Evolutionary conservation across 2,888 invertebrate species (phyloP).

Genomic region (Tetrapedia diversipes): DNA sequence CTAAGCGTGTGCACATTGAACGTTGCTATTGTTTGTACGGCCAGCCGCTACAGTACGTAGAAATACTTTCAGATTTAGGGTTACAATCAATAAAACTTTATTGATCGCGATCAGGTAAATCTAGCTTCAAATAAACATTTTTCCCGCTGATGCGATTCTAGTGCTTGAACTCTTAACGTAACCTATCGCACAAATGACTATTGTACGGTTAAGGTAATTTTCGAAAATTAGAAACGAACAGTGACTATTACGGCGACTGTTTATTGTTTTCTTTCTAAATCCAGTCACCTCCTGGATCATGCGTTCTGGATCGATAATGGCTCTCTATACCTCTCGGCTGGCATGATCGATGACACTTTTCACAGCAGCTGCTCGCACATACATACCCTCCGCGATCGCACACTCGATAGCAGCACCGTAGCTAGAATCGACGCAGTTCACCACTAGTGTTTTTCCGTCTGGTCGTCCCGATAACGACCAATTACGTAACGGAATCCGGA

Average conservation of each 20-base stretch:
- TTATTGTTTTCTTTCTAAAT: too few species aligned
- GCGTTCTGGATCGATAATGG: background rate
- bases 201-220: too few species aligned
- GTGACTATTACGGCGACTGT: background rate
- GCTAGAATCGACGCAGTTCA: background rate
- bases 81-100: too few species aligned
- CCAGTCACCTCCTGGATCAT: background rate
- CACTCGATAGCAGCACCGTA: constrained; percentile 8
- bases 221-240: background rate
- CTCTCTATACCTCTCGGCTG: background rate
- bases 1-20: too few species aligned
- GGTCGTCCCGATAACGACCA: background rate
- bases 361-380: background rate
- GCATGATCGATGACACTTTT: background rate
- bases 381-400: background rate
- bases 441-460: constrained; percentile 44
- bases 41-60: too few species aligned
- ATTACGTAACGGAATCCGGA: constrained; percentile 20
- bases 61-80: too few species aligned
- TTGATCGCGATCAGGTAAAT: too few species aligned
- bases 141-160: too few species aligned
- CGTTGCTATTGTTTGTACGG: too few species aligned
- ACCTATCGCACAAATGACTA: too few species aligned
- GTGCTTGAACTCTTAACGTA: too few species aligned
- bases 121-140: too few species aligned